Evolutionary conservation across 2,888 invertebrate genomes (phyloP).

Genomic region (Oxytorus armatus): DNA sequence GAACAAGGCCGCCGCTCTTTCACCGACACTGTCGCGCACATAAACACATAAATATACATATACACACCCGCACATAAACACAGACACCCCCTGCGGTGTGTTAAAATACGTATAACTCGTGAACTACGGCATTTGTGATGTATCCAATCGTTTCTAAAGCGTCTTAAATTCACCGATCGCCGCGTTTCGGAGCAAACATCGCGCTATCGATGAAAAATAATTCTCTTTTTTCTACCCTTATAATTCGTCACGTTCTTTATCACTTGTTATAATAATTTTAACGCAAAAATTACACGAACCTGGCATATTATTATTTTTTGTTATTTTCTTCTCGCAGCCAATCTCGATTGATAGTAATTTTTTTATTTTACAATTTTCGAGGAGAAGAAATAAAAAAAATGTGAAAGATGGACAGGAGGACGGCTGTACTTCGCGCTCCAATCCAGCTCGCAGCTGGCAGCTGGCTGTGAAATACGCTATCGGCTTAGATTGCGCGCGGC

Average conservation of each 20-base stretch:
- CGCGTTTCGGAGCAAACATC: slow-evolving; percentile 43
- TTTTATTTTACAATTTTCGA: slow-evolving; percentile 4
- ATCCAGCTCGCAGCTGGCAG: slow-evolving; percentile 76
- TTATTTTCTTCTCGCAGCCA: not conserved
- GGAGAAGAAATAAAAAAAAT: slow-evolving; percentile 8
- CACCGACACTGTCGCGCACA: slow-evolving; percentile 50
- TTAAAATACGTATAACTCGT: slow-evolving; percentile 39
- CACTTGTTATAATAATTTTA: too few species aligned
- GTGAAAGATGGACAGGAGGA: slow-evolving; percentile 5
- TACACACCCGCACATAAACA: slow-evolving; percentile 34
- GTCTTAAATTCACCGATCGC: slow-evolving; percentile 40
- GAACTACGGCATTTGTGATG: slow-evolving; percentile 66
- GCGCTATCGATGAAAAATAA: not conserved
- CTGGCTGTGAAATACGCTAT: slow-evolving; percentile 75
- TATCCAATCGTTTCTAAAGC: slow-evolving; percentile 13
- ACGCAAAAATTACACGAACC: too few species aligned
- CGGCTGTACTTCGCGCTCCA: slow-evolving; percentile 72
- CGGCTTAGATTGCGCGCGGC: slow-evolving; percentile 76
- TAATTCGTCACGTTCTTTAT: not conserved
- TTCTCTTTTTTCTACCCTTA: not conserved
- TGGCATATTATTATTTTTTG: not conserved
- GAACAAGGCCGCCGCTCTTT: slow-evolving; percentile 41
- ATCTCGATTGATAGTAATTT: not conserved
- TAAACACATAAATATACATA: slow-evolving; percentile 33
- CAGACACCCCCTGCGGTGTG: slow-evolving; percentile 36